These are phyloP conservation scores for Paracentrotus lividus DNA, from an alignment of 53 echinoderm and acorn worm genomes.

Conservation along the genomic window DNA sequence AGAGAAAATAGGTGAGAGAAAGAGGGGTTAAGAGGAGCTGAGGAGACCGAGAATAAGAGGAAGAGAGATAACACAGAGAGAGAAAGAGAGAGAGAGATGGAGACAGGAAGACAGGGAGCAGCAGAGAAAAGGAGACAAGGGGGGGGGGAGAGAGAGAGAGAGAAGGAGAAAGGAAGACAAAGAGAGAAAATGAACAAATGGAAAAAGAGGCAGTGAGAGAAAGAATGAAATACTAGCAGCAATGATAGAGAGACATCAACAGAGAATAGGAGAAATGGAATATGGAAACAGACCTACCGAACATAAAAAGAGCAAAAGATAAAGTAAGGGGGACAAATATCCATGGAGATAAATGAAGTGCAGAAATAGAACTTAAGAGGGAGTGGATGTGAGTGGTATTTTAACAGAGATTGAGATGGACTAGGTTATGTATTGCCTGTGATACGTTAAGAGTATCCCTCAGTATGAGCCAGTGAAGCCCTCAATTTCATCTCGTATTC, in stretches of 20 bases:
- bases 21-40: neutral
- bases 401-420: neutral
- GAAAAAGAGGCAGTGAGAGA: neutral
- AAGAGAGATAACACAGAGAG: neutral
- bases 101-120: neutral
- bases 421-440: neutral
- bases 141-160: neutral
- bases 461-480: neutral
- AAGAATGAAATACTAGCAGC: neutral
- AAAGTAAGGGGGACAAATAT: neutral
- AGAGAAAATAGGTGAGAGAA: neutral
- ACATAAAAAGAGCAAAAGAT: neutral
- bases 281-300: neutral
- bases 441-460: neutral
- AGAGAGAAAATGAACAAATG: neutral
- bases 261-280: neutral
- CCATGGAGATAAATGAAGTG: neutral
- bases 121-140: neutral
- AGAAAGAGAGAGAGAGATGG: neutral
- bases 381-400: conserved; percentile 6
- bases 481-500: neutral
- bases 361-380: neutral
- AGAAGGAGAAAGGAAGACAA: neutral
- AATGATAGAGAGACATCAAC: neutral
- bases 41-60: neutral